Base-by-base conservation (phyloP, 2,888 invertebrate genomes). In the Brenthis hecate region DNA sequence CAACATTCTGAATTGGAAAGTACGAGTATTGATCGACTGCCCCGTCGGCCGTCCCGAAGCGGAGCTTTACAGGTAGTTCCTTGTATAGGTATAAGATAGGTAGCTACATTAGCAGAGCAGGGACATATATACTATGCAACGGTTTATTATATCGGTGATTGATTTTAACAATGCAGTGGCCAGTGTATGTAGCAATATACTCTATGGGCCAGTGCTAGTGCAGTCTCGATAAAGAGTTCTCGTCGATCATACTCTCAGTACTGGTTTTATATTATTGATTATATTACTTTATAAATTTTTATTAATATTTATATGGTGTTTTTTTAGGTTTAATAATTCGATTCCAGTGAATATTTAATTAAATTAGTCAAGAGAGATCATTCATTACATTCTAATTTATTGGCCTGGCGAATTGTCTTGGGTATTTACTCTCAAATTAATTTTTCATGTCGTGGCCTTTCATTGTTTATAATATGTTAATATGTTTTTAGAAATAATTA, bases 381-480 rank as follows among this genome's bases (percentile, higher is more conserved):
- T 32, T 50, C 11, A 58, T 23, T 28, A 16, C 5, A 65, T 36
- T 19, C 16, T 19, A 53, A n/a, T 43, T 57, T 36, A 36, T 57
- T 65, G 65, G 50, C 50, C 51, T 57, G 50, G 57, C 57, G 65
- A 65, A 51, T n/a, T 50, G 50, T 43, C 43, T n/a, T 57, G 32
- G 65, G 65, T 65, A 65, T 57, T 23, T 23, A 36, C 19, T 51
- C 50, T 14, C 1, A 51, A 14, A 5, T 57, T 56, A 56, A 56
- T 56, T 47, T 65, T 65, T 51, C 23, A 51, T 65, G 51, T 65
- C 28, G 65, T 65, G 56, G 43, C 65, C 51, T 65, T 57, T 57
- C 6, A 51, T 48, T 57, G 51, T 51, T 50, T 57, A 28, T 28
- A 50, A 13, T 65, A 51, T 36, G 11, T 65, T 13, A 50, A 36